phyloP scores from a whole-genome alignment of 2,113 vertebrate genomes.

The Forbesichthys agassizii region DNA sequence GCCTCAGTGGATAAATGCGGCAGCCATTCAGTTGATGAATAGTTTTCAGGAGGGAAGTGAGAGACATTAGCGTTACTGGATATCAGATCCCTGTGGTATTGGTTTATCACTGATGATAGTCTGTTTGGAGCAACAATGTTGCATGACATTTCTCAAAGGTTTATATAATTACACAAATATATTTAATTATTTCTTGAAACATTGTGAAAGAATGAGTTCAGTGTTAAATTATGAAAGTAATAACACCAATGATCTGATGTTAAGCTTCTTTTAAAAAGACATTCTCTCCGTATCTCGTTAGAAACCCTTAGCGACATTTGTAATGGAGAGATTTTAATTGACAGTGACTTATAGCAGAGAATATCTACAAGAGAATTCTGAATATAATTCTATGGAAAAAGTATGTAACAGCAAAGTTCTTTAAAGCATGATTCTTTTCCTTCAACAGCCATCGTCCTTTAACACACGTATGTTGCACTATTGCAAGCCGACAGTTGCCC shows the following conservation, averaged over 20 bases:
- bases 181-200: not conserved
- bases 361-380: no score
- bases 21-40: slow-evolving; percentile 22
- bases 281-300: no score
- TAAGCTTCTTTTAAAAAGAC: no score
- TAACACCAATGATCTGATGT: not conserved
- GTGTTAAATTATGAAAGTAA: no score
- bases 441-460: no score
- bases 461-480: no score
- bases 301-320: no score
- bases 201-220: not conserved
- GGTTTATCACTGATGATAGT: slow-evolving; percentile 21
- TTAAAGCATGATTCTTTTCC: no score
- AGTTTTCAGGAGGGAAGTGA: slow-evolving; percentile 18
- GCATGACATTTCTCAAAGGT: not conserved
- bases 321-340: not conserved
- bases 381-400: no score
- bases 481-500: no score
- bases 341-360: not conserved
- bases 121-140: not conserved
- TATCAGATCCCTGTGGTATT: slow-evolving; percentile 33
- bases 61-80: slow-evolving; percentile 32
- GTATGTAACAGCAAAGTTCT: no score
- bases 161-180: not conserved
- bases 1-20: slow-evolving; percentile 37